Conservation (phyloP, 2,113 vertebrate species). For the Solea solea region DNA sequence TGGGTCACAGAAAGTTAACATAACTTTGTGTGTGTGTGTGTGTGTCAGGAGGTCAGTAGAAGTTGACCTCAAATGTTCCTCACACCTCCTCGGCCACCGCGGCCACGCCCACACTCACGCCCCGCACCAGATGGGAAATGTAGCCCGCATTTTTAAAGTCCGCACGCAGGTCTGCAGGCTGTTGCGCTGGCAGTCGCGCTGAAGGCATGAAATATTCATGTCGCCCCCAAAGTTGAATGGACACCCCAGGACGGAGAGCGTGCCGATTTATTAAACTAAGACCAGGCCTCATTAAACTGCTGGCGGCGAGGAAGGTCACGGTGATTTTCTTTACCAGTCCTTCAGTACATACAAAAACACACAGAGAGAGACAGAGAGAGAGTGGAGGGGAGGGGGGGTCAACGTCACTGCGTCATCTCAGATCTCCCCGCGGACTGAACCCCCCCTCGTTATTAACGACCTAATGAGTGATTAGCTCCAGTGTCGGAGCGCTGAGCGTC, state of each 20-base stretch:
- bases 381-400: neutral
- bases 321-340: constrained; percentile 77
- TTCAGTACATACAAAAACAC: constrained; percentile 48
- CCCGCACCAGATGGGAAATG: constrained; percentile 85
- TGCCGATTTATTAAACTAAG: constrained; percentile 82
- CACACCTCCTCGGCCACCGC: constrained; percentile 68
- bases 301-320: constrained; percentile 81
- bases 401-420: constrained; percentile 8
- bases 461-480: constrained; percentile 77
- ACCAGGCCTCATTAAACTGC: constrained; percentile 82
- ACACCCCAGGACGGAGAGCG: constrained; percentile 81
- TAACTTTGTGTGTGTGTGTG: neutral
- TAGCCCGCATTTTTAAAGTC: constrained; percentile 71
- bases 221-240: constrained; percentile 75
- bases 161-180: constrained; percentile 82
- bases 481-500: constrained; percentile 45
- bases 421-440: constrained; percentile 36
- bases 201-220: constrained; percentile 87
- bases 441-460: constrained; percentile 58
- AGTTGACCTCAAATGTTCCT: constrained; percentile 81
- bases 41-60: constrained; percentile 54
- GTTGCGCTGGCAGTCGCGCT: constrained; percentile 80
- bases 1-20: too few species aligned
- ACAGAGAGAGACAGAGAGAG: neutral
- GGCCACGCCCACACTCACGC: constrained; percentile 66